A percentile compares a stretch with the other conserved stretches of the same genome.
Evolutionary conservation across 1,140 invertebrate species (phyloP).

Genomic region (Penaeus indicus): DNA sequence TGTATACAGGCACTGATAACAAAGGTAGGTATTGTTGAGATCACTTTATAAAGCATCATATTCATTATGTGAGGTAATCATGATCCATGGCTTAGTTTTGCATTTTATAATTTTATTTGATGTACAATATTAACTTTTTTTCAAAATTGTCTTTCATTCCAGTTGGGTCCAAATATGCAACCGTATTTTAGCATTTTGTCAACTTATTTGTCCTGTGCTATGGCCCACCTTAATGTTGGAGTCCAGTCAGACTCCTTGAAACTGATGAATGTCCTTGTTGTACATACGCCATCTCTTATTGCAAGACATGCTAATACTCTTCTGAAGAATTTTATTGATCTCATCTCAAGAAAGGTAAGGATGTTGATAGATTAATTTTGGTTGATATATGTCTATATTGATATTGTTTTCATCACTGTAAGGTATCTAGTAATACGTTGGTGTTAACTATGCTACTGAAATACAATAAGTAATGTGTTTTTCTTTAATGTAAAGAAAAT

Average conservation of each 20-base stretch:
- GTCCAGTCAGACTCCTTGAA: conserved; percentile 85
- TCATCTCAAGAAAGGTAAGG: conserved; percentile 56
- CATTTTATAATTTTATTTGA: too few relatives aligned
- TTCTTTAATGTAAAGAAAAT: too few relatives aligned
- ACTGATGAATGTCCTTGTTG: conserved; percentile 39
- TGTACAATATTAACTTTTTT: background rate
- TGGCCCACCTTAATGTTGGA: conserved; percentile 85
- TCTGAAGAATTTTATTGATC: conserved; percentile 40
- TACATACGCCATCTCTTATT: conserved; percentile 35
- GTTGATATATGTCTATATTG: background rate
- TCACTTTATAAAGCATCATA: background rate
- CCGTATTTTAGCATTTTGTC: conserved; percentile 83
- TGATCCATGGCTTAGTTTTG: too few relatives aligned
- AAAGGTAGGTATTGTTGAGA: too few relatives aligned
- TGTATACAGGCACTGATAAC: too few relatives aligned
- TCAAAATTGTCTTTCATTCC: conserved; percentile 42
- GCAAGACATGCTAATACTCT: conserved; percentile 48
- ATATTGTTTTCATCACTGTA: too few relatives aligned
- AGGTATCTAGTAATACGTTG: too few relatives aligned
- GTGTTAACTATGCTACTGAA: too few relatives aligned
- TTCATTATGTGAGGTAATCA: too few relatives aligned
- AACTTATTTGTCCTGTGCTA: conserved; percentile 85
- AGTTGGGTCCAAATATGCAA: conserved; percentile 71
- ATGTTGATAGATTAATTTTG: background rate
- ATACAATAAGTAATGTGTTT: too few relatives aligned